Base-by-base conservation (phyloP, 2,797 vertebrate species). In the Onychomys arenicola region DNA sequence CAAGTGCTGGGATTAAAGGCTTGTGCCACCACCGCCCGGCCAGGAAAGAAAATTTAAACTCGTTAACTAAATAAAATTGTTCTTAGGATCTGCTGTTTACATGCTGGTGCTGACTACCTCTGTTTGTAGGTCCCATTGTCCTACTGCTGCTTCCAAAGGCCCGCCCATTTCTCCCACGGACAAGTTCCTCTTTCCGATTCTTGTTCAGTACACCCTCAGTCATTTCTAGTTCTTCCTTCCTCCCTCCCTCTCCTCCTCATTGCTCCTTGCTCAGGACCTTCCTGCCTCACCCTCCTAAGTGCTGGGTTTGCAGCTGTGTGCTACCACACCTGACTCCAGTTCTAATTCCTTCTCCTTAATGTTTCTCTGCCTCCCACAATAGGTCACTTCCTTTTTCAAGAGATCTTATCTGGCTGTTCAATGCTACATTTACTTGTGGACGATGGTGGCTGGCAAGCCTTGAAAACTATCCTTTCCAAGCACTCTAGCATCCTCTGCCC, bases 341-440 rank as follows among this genome's bases (percentile, higher is more conserved):
- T 95, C 78, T 85, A 76, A 94, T 91, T 87, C 81, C 90, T 87
- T 59, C n/a, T 46, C 57, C 61, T 52, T 52, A 10, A 16, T 61
- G 46, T 95, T 91, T 85, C 29, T 89, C 65, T 63, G 46, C 23
- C 94, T 21, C 23, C 61, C 55, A 85, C 52, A 49, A 10, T 32
- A 7, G 14, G 6, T 80, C 59, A 61, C 10, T 82, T 69, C 77
- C 75, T 65, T 43, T n/a, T 25, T 80, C 32, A 59, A 78, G 73
- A 55, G 25, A 82, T 87, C 75, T 86, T 43, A 4, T 65, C 17
- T 81, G 37, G 37, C 37, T 83, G 37, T 25, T 40, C 46, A 61
- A 27, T n/a, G 59, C 27, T 32, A n/a, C 61, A 10, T 76, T 95
- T 37, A 69, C 32, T 69, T 49, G 37, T 32, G 27, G 75, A 7